Conservation (phyloP, 2,888 invertebrate species). For the Cryptocephalus moraei region DNA sequence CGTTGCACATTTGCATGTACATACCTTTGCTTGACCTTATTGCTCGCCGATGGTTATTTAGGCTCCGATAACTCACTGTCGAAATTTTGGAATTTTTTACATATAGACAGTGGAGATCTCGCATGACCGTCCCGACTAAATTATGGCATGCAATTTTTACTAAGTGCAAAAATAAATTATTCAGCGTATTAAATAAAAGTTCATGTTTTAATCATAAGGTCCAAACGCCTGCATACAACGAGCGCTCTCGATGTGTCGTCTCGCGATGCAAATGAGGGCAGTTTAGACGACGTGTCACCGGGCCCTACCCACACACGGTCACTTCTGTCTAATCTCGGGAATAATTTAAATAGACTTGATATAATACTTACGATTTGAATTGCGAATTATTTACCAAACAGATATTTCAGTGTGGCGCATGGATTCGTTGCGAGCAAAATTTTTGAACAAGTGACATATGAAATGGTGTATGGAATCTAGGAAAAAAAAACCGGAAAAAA, state of each 20-base stretch:
- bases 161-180: constrained; percentile 21
- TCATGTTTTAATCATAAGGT: constrained; percentile 20
- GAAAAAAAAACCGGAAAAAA: no score
- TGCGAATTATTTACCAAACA: no score
- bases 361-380: no score
- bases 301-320: constrained; percentile 4
- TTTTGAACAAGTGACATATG: no score
- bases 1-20: neutral
- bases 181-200: constrained; percentile 17
- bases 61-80: neutral
- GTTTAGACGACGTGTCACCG: constrained; percentile 4
- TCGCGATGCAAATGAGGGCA: constrained; percentile 11
- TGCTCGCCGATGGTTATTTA: neutral
- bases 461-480: no score
- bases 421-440: no score
- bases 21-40: neutral
- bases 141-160: constrained; percentile 18
- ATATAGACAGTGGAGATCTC: neutral
- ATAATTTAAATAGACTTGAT: no score
- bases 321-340: neutral
- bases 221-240: constrained; percentile 13
- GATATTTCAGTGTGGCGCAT: no score
- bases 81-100: neutral
- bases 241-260: no score
- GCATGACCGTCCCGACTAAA: neutral